Evolutionary conservation across 2,113 vertebrate species (phyloP).

Genomic region (Willisornis vidua): DNA sequence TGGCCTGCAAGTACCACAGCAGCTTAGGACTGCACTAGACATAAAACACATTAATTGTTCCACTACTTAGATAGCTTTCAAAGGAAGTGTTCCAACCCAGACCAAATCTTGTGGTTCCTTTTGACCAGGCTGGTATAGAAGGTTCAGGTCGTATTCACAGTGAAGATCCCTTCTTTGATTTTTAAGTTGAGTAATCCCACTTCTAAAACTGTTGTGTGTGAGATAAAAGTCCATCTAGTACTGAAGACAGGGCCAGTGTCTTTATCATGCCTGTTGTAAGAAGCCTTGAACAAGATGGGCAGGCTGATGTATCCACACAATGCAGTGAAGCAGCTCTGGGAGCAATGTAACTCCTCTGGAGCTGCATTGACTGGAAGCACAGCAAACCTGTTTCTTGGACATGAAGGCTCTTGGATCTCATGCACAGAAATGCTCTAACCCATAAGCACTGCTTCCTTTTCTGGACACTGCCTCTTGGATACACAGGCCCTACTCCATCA

Average conservation of each 20-base stretch:
- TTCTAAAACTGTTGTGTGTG: background rate
- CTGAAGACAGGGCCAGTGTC: background rate
- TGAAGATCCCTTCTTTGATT: background rate
- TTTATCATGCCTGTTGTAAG: background rate
- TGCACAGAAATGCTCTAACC: background rate
- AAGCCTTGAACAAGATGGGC: background rate
- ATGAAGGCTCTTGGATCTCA: background rate
- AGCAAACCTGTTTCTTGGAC: background rate
- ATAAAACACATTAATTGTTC: background rate
- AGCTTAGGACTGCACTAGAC: background rate
- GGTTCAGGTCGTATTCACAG: background rate
- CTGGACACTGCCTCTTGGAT: background rate
- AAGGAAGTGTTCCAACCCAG: fast-evolving
- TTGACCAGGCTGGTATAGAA: background rate
- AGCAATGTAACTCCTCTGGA: background rate
- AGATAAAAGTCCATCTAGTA: background rate
- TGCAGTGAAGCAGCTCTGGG: background rate
- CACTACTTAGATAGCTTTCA: background rate
- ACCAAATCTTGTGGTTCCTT: background rate
- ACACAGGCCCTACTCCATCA: fast-evolving
- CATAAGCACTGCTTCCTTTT: background rate
- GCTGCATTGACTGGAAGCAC: background rate
- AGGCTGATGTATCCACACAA: background rate
- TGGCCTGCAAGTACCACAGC: background rate
- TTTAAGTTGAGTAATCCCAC: background rate